Evolutionary conservation across 2,113 vertebrate species (phyloP).

Genomic region (Bambusicola thoracicus): DNA sequence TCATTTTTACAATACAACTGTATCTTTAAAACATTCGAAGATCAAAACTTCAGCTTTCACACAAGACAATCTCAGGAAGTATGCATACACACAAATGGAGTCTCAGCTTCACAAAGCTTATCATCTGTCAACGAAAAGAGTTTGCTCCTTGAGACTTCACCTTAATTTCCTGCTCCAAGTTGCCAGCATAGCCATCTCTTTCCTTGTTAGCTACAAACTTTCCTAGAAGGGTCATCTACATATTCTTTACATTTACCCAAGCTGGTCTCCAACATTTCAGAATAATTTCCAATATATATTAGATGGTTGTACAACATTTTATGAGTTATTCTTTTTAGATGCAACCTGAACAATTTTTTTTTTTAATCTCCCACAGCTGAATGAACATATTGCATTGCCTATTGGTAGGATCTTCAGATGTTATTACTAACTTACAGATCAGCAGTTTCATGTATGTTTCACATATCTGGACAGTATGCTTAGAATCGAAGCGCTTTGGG

Average conservation of each 20-base stretch:
- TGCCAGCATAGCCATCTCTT: not conserved
- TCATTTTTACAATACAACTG: not conserved
- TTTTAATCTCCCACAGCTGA: not conserved
- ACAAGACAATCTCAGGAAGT: not conserved
- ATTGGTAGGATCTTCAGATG: too few species aligned
- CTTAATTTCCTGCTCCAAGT: not conserved
- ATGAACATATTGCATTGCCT: rapidly evolving
- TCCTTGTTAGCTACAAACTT: not conserved
- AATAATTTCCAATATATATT: not conserved
- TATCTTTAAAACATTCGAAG: not conserved
- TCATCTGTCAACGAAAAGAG: not conserved
- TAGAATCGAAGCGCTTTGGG: not conserved
- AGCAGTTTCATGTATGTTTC: not conserved
- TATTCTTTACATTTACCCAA: not conserved
- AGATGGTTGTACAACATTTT: not conserved
- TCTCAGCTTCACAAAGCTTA: not conserved
- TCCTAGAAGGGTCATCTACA: not conserved
- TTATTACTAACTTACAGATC: not conserved
- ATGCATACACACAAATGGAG: not conserved
- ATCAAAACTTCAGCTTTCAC: not conserved
- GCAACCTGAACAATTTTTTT: not conserved
- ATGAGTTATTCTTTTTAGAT: not conserved
- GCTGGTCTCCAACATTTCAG: not conserved
- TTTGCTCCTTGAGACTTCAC: not conserved
- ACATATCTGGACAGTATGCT: not conserved